phyloP scores from a whole-genome alignment of 2,888 invertebrate genomes.

The Chrysotoxum bicinctum region DNA sequence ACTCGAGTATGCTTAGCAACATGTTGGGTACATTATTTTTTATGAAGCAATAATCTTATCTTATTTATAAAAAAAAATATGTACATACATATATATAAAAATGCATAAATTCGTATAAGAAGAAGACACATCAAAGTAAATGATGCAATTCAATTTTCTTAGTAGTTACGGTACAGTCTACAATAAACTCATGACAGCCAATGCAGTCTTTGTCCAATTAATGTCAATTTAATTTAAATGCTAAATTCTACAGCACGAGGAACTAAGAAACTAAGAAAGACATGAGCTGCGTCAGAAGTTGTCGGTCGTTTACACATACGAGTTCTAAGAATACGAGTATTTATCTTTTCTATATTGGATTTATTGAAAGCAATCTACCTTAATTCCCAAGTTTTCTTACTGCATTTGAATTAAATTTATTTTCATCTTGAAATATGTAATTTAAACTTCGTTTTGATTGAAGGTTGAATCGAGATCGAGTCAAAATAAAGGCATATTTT shows the following conservation, averaged over 20 bases:
- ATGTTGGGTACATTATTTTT: not conserved
- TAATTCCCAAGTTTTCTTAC: not conserved
- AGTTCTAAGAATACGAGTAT: not conserved
- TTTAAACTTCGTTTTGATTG: too few species aligned
- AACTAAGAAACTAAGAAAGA: conserved; percentile 11
- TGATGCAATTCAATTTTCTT: conserved; percentile 1
- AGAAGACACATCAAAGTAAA: not conserved
- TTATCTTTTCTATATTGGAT: too few species aligned
- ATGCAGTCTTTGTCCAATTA: conserved; percentile 47
- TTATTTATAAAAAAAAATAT: not conserved
- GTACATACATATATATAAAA: not conserved
- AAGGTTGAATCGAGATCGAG: too few species aligned
- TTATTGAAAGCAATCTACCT: conserved; percentile 3
- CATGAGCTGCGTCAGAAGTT: not conserved
- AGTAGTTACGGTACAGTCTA: conserved; percentile 1
- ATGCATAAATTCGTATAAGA: too few species aligned
- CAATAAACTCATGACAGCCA: conserved; percentile 14
- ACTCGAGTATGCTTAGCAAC: not conserved
- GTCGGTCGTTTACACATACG: not conserved
- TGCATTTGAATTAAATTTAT: too few species aligned
- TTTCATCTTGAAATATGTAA: too few species aligned
- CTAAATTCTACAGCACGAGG: conserved; percentile 5
- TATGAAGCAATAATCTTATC: not conserved
- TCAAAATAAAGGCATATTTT: too few species aligned
- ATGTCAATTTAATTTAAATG: conserved; percentile 63